Percentiles rank a stretch among this genome's conserved stretches.
These are phyloP conservation scores for Oryctes rhinoceros DNA, from an alignment of 1,140 invertebrate genomes.

Conservation along the genomic window DNA sequence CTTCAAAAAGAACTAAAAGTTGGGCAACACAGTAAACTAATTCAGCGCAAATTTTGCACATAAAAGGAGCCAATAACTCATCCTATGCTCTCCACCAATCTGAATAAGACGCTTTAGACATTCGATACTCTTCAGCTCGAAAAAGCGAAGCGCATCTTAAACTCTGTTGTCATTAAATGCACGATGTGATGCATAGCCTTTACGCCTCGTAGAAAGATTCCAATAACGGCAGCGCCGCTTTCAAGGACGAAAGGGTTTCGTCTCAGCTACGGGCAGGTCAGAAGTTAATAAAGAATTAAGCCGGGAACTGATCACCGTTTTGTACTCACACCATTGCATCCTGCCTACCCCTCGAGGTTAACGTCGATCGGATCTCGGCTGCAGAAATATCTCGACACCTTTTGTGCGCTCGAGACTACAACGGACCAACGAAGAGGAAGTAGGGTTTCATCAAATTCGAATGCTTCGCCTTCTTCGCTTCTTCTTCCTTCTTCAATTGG, in stretches of 20 bases:
- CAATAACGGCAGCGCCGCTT: background rate
- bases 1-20: no score
- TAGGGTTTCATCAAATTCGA: conserved; percentile 26
- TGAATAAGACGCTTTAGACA: no score
- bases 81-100: no score
- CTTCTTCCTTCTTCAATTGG: background rate
- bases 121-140: background rate
- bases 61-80: no score
- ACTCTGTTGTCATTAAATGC: background rate
- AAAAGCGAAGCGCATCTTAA: background rate
- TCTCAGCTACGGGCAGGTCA: background rate
- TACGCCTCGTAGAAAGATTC: background rate
- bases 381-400: background rate
- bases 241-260: background rate
- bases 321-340: background rate
- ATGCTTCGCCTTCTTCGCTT: background rate
- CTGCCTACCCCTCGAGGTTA: background rate
- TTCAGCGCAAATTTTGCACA: no score
- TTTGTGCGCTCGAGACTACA: conserved; percentile 14
- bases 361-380: background rate
- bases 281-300: conserved; percentile 38
- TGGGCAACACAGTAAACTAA: no score
- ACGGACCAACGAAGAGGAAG: background rate
- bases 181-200: background rate
- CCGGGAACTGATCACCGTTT: background rate